phyloP scores from a whole-genome alignment of 1,140 invertebrate genomes.

The Lerema accius region DNA sequence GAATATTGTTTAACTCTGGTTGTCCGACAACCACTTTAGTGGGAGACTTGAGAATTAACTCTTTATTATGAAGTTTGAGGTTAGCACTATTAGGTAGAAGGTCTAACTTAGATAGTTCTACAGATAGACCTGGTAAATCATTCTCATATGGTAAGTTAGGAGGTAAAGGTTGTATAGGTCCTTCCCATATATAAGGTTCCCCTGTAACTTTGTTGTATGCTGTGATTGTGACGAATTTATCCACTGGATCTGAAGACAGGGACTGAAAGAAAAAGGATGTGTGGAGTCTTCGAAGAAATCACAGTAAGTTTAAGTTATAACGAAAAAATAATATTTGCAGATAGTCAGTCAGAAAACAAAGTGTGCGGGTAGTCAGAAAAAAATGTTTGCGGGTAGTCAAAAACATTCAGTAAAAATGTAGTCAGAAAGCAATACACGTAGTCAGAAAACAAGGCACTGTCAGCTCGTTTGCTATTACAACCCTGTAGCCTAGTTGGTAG shows the following conservation, averaged over 20 bases:
- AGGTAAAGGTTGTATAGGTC: constrained; percentile 47
- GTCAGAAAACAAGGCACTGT: too few relatives aligned
- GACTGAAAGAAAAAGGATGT: constrained; percentile 45
- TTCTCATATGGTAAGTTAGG: constrained; percentile 42
- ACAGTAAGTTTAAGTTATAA: too few relatives aligned
- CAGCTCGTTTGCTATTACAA: too few relatives aligned
- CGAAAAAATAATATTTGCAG: too few relatives aligned
- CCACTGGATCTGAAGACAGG: constrained; percentile 40
- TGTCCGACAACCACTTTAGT: constrained; percentile 58
- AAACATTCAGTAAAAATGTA: too few relatives aligned
- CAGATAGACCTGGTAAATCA: constrained; percentile 38
- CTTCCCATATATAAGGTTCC: constrained; percentile 58
- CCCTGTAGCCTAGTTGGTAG: too few relatives aligned
- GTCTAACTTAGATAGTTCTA: constrained; percentile 55
- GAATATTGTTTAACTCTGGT: constrained; percentile 52
- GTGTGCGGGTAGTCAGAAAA: too few relatives aligned
- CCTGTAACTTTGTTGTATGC: constrained; percentile 63
- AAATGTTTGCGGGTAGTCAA: too few relatives aligned
- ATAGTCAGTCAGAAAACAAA: too few relatives aligned
- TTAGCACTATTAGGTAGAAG: constrained; percentile 63
- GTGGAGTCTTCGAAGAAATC: too few relatives aligned
- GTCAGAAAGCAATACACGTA: too few relatives aligned
- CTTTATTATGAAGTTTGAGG: constrained; percentile 50
- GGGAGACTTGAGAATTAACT: constrained; percentile 46
- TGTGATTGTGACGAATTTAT: constrained; percentile 51